These are phyloP conservation scores for Calliopsis andreniformis DNA, from an alignment of 1,140 invertebrate genomes.

Conservation along the genomic window DNA sequence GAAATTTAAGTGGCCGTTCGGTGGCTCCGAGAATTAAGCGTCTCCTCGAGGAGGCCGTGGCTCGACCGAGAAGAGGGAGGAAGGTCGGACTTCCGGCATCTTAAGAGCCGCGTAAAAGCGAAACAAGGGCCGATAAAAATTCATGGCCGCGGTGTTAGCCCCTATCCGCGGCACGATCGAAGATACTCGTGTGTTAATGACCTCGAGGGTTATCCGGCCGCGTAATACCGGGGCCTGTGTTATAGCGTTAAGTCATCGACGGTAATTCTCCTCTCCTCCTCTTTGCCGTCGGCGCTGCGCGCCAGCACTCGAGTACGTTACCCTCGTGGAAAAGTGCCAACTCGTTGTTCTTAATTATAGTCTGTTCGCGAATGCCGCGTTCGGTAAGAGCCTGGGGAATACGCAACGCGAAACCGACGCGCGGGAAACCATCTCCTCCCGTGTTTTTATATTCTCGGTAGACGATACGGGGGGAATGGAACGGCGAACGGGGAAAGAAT, in stretches of 20 bases:
- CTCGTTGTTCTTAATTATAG: slow-evolving; percentile 27
- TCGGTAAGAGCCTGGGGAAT: background rate
- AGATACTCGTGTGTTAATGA: slow-evolving; percentile 41
- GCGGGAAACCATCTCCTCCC: background rate
- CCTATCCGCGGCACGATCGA: slow-evolving; percentile 9
- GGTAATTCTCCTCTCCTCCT: slow-evolving; percentile 10
- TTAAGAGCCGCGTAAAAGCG: slow-evolving; percentile 47
- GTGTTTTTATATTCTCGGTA: background rate
- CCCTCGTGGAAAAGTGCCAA: slow-evolving; percentile 31
- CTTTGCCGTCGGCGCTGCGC: background rate
- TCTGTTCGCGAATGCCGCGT: background rate
- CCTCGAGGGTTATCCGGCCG: slow-evolving; percentile 16
- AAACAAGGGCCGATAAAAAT: slow-evolving; percentile 56
- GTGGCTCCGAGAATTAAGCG: slow-evolving; percentile 61
- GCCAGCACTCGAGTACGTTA: slow-evolving; percentile 16
- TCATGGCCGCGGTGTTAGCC: slow-evolving; percentile 26
- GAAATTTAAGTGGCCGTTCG: slow-evolving; percentile 63
- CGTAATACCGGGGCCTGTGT: background rate
- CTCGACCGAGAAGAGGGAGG: background rate
- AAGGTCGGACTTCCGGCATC: slow-evolving; percentile 27
- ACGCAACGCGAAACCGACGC: background rate
- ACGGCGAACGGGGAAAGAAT: too few relatives aligned
- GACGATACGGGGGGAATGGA: background rate
- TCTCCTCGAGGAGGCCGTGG: slow-evolving; percentile 22
- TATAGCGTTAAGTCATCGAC: slow-evolving; percentile 22